Evolutionary conservation across 2,888 invertebrate species (phyloP).

Genomic region (Drosophila villosipedis): DNA sequence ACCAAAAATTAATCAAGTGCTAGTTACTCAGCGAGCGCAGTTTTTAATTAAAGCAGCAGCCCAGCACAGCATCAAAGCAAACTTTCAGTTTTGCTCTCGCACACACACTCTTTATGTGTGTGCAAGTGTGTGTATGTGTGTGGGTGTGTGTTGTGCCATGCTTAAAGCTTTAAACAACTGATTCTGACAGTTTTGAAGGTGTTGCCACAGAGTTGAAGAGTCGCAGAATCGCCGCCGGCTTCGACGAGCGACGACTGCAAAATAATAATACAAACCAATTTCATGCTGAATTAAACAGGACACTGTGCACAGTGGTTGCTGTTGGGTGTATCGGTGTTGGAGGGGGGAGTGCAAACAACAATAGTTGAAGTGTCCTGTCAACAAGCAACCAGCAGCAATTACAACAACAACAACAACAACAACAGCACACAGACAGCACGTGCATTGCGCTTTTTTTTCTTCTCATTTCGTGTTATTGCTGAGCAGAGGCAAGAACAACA

Average conservation of each 20-base stretch:
- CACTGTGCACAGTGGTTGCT: constrained; percentile 7
- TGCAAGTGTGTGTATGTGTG: background rate
- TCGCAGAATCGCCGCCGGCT: constrained; percentile 55
- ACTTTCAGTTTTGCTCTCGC: constrained; percentile 42
- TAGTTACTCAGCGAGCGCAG: constrained; percentile 74
- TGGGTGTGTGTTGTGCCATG: background rate
- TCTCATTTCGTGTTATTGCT: background rate
- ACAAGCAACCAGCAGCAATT: constrained; percentile 66
- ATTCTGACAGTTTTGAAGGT: constrained; percentile 60
- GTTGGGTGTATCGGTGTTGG: constrained; percentile 24
- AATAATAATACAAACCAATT: constrained; percentile 83
- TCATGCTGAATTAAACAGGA: constrained; percentile 83
- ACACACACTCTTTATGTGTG: background rate
- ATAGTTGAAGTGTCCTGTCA: constrained; percentile 85
- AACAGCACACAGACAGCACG: constrained; percentile 74
- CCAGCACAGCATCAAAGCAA: constrained; percentile 70
- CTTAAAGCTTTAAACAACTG: constrained; percentile 55
- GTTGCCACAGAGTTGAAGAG: constrained; percentile 51
- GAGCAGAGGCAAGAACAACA: constrained; percentile 3
- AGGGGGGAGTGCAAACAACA: constrained; percentile 66
- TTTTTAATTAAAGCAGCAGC: constrained; percentile 74
- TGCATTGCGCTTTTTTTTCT: constrained; percentile 78
- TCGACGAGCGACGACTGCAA: constrained; percentile 59
- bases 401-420: constrained; percentile 36
- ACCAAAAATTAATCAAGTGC: constrained; percentile 82